These are phyloP conservation scores for Microtus oregoni DNA, from an alignment of 2,113 vertebrate species.

Conservation along the genomic window DNA sequence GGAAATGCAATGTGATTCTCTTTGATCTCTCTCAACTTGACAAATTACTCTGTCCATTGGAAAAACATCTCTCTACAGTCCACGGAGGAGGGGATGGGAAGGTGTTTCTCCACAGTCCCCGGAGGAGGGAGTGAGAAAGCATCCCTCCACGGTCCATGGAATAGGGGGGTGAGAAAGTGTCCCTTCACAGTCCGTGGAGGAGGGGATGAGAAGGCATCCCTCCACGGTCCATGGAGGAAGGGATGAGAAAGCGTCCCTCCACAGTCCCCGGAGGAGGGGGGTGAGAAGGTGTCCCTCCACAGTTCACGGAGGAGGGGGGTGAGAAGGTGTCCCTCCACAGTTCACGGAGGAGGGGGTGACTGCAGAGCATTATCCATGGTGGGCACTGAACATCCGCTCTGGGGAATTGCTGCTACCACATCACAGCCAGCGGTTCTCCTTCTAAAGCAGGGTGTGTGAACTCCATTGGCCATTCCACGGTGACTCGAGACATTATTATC, in stretches of 20 bases:
- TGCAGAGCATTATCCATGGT: background rate
- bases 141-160: background rate
- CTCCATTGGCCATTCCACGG: background rate
- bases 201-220: background rate
- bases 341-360: background rate
- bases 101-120: background rate
- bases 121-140: background rate
- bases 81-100: background rate
- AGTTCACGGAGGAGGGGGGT: background rate
- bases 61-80: background rate
- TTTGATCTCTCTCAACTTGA: background rate
- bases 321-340: too few relatives aligned
- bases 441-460: background rate
- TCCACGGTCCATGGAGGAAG: background rate
- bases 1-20: background rate
- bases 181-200: background rate
- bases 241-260: background rate
- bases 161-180: rapidly evolving
- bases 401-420: background rate
- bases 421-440: background rate
- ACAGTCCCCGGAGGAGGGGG: background rate
- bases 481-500: background rate
- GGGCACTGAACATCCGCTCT: background rate
- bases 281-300: background rate
- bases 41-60: background rate